Evolutionary conservation across 2,888 invertebrate species (phyloP).

Genomic region (Alentia gelatinosa): DNA sequence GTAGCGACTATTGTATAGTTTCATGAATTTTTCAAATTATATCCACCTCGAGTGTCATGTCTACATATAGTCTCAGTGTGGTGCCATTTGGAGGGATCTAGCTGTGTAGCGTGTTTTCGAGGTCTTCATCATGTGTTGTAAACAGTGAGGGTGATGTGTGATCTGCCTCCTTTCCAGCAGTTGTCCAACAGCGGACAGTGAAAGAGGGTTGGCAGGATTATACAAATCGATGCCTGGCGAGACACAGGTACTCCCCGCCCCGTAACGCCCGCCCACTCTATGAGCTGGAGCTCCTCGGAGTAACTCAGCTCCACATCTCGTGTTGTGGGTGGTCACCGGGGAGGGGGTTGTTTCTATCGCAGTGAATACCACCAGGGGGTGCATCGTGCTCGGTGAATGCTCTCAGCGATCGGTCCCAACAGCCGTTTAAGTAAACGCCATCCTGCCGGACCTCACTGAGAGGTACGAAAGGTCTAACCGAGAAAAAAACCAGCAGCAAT

Average conservation of each 20-base stretch:
- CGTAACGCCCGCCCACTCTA: no score
- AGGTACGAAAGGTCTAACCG: neutral
- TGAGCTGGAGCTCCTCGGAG: neutral
- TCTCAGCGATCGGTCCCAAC: neutral
- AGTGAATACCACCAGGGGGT: slow-evolving; percentile 1
- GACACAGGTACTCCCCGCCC: neutral
- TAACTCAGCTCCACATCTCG: slow-evolving; percentile 1
- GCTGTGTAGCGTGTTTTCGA: neutral
- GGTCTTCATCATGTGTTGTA: neutral
- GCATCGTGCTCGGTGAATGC: neutral
- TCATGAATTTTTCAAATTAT: neutral
- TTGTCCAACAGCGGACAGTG: neutral
- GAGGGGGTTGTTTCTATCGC: neutral
- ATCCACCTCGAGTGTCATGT: neutral
- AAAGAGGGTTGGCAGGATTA: neutral
- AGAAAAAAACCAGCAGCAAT: neutral
- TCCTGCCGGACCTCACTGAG: neutral
- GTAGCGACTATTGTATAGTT: no score
- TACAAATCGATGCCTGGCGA: neutral
- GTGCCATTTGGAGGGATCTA: neutral
- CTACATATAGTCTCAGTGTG: neutral
- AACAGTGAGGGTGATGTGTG: neutral
- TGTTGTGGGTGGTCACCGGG: neutral
- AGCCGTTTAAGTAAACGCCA: neutral
- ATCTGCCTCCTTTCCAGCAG: neutral